Evolutionary conservation across 2,113 vertebrate species (phyloP), one percentile per base, ranked within the genome.

Genomic region (Hylia prasina): DNA sequence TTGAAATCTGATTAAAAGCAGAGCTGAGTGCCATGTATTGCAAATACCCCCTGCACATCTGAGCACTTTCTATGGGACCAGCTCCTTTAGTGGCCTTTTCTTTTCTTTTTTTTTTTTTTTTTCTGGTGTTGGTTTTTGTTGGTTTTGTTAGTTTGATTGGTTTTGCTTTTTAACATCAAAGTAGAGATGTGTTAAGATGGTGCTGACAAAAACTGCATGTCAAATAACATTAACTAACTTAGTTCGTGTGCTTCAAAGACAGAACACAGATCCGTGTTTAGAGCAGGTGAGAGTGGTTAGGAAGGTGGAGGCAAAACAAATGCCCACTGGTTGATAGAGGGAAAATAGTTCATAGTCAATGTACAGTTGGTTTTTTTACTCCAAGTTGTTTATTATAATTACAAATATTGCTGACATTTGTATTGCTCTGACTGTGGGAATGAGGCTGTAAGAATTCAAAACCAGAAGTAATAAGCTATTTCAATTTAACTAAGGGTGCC

Each of bases 1-100:
- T 96, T 97, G 68, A 82, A 95, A 88, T 84, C 68, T 78, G 91
- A 95, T 96, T 91, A 94, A 89, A 93, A 89, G 80, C 64, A 84
- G 76, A 93, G 33, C 72, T 89, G 60, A 66, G 11, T 75, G 76
- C 94, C 47, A n/a, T 51, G 63, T 60, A 83, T 10, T 71, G 64
- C 83, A 90, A 89, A 89, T 58, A 78, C 15, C 24, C 68, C 16
- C 58, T 81, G 71, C 68, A 90, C 60, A 54, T 37, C 27, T 54
- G 33, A 86, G 44, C 48, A 75, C n/a, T 24, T 87, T 92, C 58
- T 78, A 9, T 2, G 1, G 24, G 21, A 86, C 44, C 9, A 13
- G 15, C 14, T 95, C 35, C 83, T 90, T 64, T 31, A 35, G 47
- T 37, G 65, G 20, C 2, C 7, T 69, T 8, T 66, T 28, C 14